Conservation (phyloP, 1,140 invertebrate genomes). For the Drosophila novamexicana region DNA sequence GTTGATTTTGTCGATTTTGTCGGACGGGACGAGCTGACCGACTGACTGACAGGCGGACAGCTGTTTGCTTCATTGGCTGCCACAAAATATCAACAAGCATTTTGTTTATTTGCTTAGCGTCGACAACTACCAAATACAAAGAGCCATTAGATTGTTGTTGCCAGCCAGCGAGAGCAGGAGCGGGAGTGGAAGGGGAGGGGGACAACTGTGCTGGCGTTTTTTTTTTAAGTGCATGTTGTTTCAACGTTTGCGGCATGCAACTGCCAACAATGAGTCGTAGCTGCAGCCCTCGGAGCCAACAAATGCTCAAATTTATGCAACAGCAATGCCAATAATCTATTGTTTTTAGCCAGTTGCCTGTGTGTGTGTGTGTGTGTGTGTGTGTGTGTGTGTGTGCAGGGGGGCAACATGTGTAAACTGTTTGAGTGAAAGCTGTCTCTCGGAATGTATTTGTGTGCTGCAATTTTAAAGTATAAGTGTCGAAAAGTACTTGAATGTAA, state of each 20-base stretch:
- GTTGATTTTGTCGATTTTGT: conserved; percentile 73
- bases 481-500: conserved; percentile 14
- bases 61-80: conserved; percentile 81
- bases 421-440: conserved; percentile 40
- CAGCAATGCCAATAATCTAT: conserved; percentile 66
- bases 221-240: conserved; percentile 77
- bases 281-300: conserved; percentile 24
- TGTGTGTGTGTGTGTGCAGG: conserved; percentile 11
- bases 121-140: conserved; percentile 60
- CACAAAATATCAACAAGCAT: conserved; percentile 82
- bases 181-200: not conserved
- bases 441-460: conserved; percentile 28
- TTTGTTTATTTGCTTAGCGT: conserved; percentile 79
- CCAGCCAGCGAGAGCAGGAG: not conserved
- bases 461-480: conserved; percentile 30
- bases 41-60: conserved; percentile 36
- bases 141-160: conserved; percentile 48
- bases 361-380: not conserved
- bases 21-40: conserved; percentile 32
- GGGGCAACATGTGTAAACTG: conserved; percentile 42
- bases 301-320: conserved; percentile 73
- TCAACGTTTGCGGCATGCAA: conserved; percentile 76
- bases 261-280: conserved; percentile 43
- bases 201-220: conserved; percentile 19
- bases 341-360: conserved; percentile 50